Evolutionary conservation across 2,113 vertebrate species (phyloP).

Genomic region (Hemiscyllium ocellatum): DNA sequence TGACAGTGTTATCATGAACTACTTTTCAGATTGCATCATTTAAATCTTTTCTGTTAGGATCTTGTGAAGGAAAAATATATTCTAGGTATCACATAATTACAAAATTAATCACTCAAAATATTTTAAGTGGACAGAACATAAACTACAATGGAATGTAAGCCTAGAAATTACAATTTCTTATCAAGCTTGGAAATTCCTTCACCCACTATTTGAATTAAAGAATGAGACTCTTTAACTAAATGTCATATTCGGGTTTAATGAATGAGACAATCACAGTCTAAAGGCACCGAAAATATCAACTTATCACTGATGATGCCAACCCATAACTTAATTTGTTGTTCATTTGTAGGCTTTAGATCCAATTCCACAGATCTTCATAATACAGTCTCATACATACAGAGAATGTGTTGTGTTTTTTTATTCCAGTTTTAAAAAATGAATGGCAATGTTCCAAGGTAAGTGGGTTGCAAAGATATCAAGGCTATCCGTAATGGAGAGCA

Average conservation of each 20-base stretch:
- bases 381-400: no score
- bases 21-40: neutral
- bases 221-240: neutral
- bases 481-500: neutral
- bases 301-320: neutral
- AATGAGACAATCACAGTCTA: neutral
- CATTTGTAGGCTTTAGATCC: neutral
- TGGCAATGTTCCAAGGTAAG: neutral
- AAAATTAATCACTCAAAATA: neutral
- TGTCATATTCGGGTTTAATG: neutral
- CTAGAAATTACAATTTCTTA: neutral
- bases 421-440: neutral
- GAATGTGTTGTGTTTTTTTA: no score
- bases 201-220: neutral
- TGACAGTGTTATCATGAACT: neutral
- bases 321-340: neutral
- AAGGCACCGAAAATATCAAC: neutral
- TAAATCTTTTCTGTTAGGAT: neutral
- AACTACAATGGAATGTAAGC: neutral
- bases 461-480: neutral
- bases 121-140: neutral
- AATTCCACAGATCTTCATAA: neutral
- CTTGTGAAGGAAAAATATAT: neutral
- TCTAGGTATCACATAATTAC: neutral
- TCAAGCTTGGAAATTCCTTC: neutral